Evolutionary conservation across 2,113 vertebrate genomes (phyloP).

Genomic region (Lepus americanus): DNA sequence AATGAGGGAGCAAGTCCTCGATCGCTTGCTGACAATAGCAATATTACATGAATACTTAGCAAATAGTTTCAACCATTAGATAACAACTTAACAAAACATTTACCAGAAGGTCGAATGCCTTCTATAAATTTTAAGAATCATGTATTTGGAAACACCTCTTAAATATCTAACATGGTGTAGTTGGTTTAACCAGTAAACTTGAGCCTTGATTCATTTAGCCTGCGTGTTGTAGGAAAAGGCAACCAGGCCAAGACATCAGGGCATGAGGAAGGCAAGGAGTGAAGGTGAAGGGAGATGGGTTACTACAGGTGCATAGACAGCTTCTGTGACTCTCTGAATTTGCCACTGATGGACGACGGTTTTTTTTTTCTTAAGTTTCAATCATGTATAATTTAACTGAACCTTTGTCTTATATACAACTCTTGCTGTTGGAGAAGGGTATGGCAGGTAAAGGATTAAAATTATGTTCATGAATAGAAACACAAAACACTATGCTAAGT

Average conservation of each 20-base stretch:
- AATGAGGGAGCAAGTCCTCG: too few species aligned
- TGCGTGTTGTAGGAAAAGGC: background rate
- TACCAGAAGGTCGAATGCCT: too few species aligned
- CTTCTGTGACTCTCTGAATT: background rate
- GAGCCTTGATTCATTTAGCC: background rate
- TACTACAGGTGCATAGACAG: background rate
- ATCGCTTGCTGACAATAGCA: too few species aligned
- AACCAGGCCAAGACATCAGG: too few species aligned
- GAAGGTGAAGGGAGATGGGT: background rate
- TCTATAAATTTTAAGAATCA: too few species aligned
- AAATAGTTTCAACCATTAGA: too few species aligned
- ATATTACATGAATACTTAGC: too few species aligned
- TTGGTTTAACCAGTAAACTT: too few species aligned
- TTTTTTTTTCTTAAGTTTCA: background rate
- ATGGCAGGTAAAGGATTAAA: background rate
- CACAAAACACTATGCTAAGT: background rate
- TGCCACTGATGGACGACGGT: background rate
- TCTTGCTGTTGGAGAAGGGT: background rate
- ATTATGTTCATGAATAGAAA: background rate
- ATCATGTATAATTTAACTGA: conserved; percentile 13
- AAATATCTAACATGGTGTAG: too few species aligned
- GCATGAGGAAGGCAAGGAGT: background rate
- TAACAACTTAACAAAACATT: too few species aligned
- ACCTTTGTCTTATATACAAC: background rate
- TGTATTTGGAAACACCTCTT: too few species aligned